Percentiles rank a stretch among this genome's conserved stretches.
Conservation (phyloP, 2,888 invertebrate species). For the Metacarcinus magister region DNA sequence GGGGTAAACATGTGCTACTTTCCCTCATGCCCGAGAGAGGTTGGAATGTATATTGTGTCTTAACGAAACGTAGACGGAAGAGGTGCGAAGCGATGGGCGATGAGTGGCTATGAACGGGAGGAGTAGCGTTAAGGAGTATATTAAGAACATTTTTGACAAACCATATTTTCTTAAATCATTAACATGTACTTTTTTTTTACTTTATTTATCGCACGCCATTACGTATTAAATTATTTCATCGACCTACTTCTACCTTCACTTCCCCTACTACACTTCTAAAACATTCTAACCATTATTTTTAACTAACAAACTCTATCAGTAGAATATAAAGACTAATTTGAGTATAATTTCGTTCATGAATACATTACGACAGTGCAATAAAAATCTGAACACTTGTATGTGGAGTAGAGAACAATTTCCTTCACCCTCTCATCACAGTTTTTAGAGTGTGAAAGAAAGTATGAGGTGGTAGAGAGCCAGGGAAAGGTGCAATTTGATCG, state of each 20-base stretch:
- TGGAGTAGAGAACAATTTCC: not conserved
- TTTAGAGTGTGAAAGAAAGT: not conserved
- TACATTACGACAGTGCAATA: not conserved
- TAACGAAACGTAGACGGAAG: not conserved
- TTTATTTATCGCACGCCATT: not conserved
- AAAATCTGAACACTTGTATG: not conserved
- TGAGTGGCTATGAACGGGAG: not conserved
- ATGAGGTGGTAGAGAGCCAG: not conserved
- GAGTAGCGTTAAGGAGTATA: not conserved
- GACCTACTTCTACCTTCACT: not conserved
- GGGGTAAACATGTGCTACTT: not conserved
- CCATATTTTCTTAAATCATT: not conserved
- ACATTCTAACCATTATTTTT: not conserved
- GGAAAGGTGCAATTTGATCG: not conserved
- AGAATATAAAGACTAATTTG: not conserved
- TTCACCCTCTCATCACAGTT: constrained; percentile 4
- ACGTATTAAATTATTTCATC: not conserved
- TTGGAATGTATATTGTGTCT: constrained; percentile 5
- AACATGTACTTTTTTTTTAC: not conserved
- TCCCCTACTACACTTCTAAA: too few relatives aligned
- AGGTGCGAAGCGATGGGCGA: not conserved
- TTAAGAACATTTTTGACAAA: not conserved
- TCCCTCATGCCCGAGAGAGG: not conserved
- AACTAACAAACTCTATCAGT: too few relatives aligned
- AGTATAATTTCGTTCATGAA: not conserved